A percentile compares a stretch with the other conserved stretches of the same genome.
phyloP scores from a whole-genome alignment of 2,888 invertebrate genomes.

The Drosophila anomelani region DNA sequence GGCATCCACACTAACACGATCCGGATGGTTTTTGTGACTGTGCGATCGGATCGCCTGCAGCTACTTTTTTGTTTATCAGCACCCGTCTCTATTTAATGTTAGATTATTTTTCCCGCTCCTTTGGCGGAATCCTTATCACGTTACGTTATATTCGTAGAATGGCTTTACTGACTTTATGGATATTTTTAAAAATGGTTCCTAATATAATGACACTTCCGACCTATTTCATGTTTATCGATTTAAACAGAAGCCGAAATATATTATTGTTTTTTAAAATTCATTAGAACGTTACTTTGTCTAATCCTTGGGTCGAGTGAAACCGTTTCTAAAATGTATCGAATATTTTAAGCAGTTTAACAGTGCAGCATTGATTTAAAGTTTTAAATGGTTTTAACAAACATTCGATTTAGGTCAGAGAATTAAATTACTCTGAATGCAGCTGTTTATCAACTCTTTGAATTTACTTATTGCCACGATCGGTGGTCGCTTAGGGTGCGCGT shows the following conservation, averaged over 20 bases:
- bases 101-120: not conserved
- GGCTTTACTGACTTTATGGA: too few relatives aligned
- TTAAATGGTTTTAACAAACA: not conserved
- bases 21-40: slow-evolving; percentile 28
- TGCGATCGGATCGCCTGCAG: slow-evolving; percentile 14
- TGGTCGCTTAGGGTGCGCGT: slow-evolving; percentile 6
- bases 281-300: not conserved
- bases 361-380: not conserved
- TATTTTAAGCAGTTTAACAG: too few relatives aligned
- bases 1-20: slow-evolving; percentile 57
- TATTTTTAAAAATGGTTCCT: not conserved
- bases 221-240: not conserved
- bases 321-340: not conserved
- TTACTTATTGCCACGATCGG: slow-evolving; percentile 1
- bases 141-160: too few relatives aligned
- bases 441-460: not conserved
- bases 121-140: not conserved
- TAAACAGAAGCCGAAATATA: not conserved
- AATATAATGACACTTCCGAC: not conserved
- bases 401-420: not conserved
- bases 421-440: not conserved
- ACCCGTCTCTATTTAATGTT: not conserved
- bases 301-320: not conserved
- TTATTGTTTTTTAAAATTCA: too few relatives aligned
- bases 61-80: slow-evolving; percentile 40